A percentile compares a stretch with the other conserved stretches of the same genome.
These are phyloP conservation scores for Gobiocypris rarus DNA, from an alignment of 2,113 vertebrate species.

Conservation along the genomic window DNA sequence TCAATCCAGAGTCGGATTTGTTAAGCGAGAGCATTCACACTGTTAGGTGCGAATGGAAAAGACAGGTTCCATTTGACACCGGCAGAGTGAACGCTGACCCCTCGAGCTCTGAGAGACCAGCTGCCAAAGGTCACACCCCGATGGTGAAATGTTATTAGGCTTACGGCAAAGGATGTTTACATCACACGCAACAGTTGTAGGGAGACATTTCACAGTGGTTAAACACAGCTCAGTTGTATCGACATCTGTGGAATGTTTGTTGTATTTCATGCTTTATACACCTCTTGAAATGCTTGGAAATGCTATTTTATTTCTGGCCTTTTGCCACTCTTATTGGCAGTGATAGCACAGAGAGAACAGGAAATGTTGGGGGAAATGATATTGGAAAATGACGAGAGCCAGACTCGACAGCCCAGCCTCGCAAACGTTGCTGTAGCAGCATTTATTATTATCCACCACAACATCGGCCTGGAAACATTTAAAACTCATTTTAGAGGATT, in stretches of 20 bases:
- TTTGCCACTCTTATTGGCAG: constrained; percentile 9
- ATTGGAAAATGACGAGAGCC: constrained; percentile 4
- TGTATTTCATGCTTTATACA: constrained; percentile 7
- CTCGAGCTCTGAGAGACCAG: constrained; percentile 2
- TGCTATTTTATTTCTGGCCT: background rate
- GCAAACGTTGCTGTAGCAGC: background rate
- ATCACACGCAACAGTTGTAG: background rate
- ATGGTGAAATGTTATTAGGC: background rate
- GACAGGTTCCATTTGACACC: constrained; percentile 43
- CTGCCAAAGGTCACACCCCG: constrained; percentile 13
- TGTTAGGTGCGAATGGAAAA: constrained; percentile 52
- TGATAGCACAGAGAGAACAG: background rate
- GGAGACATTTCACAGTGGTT: background rate
- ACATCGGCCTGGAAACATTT: background rate
- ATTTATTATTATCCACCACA: constrained; percentile 6
- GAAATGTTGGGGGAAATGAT: background rate
- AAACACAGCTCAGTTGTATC: constrained; percentile 1
- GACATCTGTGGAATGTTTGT: background rate
- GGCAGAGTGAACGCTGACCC: background rate
- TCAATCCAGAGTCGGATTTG: constrained; percentile 50
- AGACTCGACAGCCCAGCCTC: background rate
- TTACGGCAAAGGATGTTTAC: constrained; percentile 10
- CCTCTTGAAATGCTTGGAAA: constrained; percentile 2
- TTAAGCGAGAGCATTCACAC: constrained; percentile 32
- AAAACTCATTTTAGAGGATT: background rate